Conservation (phyloP, 2,113 vertebrate species). For the Pogona vitticeps region DNA sequence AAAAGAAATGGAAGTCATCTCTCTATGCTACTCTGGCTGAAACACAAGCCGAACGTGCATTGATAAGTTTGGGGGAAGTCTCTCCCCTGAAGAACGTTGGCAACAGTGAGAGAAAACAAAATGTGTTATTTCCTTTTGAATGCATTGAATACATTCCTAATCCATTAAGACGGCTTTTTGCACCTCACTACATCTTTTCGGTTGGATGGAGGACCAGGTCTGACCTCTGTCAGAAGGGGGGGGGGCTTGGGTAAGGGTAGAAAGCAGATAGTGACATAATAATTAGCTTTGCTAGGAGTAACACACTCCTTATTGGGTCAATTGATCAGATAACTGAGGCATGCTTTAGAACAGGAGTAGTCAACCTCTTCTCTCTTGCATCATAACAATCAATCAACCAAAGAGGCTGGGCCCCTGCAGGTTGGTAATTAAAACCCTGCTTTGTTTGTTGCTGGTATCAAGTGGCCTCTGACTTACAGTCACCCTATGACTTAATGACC, state of each 20-base stretch:
- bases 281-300: background rate
- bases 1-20: background rate
- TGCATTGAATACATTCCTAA: background rate
- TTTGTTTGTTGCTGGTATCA: too few relatives aligned
- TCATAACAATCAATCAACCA: too few relatives aligned
- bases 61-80: background rate
- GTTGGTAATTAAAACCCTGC: too few relatives aligned
- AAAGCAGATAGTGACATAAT: background rate
- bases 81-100: background rate
- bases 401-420: too few relatives aligned
- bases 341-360: background rate
- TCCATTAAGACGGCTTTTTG: too few relatives aligned
- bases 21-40: too few relatives aligned
- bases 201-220: background rate
- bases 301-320: background rate
- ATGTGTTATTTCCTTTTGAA: background rate
- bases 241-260: background rate
- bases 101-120: background rate
- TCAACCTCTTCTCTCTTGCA: too few relatives aligned
- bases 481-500: too few relatives aligned
- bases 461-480: too few relatives aligned
- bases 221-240: background rate
- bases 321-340: slow-evolving; percentile 2
- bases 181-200: background rate
- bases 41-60: background rate